Conservation (phyloP, 2,888 invertebrate species). For the Scaptomyza parva region DNA sequence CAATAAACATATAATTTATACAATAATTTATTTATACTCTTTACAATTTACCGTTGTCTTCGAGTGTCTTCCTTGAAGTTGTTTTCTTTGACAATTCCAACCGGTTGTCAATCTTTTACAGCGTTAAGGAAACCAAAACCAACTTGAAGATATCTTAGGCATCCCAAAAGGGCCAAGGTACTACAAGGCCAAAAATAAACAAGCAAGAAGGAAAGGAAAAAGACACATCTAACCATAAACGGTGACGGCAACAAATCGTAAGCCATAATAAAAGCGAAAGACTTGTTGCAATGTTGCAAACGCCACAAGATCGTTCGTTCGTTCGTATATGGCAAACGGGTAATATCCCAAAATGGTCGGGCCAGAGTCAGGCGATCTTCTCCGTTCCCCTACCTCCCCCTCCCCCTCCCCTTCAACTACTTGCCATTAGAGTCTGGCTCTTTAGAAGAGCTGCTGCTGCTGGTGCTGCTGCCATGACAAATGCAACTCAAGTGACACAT, state of each 20-base stretch:
- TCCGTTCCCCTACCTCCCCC: constrained; percentile 7
- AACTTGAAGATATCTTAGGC: constrained; percentile 18
- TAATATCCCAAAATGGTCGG: constrained; percentile 72
- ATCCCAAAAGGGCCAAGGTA: constrained; percentile 26
- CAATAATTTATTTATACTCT: background rate
- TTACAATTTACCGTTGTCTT: background rate
- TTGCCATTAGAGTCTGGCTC: constrained; percentile 43
- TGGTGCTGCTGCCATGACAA: constrained; percentile 61
- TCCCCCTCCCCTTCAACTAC: constrained; percentile 14
- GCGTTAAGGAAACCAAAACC: constrained; percentile 14
- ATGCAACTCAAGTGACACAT: constrained; percentile 81
- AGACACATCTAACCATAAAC: constrained; percentile 70
- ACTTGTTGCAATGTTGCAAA: constrained; percentile 31
- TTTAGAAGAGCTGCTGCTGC: constrained; percentile 48
- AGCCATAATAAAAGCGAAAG: constrained; percentile 70
- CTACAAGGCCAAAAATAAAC: background rate
- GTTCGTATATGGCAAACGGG: constrained; percentile 71
- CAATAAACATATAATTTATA: constrained; percentile 1
- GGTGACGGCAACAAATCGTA: constrained; percentile 54
- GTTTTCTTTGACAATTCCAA: constrained; percentile 1
- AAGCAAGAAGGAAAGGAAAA: background rate
- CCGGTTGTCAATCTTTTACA: constrained; percentile 39
- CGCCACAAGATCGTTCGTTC: constrained; percentile 21
- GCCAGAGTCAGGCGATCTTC: constrained; percentile 23
- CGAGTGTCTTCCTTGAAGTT: background rate